Evolutionary conservation across 2,113 vertebrate species (phyloP), one percentile per base, ranked within the genome.

Genomic region (Sigmodon hispidus): DNA sequence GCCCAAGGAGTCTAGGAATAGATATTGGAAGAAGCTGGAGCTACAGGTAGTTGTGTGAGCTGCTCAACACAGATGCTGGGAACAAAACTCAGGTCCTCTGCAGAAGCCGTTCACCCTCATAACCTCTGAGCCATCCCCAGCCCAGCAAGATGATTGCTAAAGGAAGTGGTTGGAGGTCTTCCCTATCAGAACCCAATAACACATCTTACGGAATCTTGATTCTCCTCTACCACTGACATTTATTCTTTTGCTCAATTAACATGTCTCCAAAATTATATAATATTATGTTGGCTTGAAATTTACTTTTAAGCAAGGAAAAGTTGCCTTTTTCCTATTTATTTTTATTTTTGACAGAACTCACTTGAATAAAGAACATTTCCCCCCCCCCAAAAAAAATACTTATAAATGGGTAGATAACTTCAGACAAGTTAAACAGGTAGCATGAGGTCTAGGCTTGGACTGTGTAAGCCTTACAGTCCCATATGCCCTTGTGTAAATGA

Each of bases 401-500:
- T 90, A 19, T 43, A 88, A 92, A 89, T 21, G 76, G 75, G 24
- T 29, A 63, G 70, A 36, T 89, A 40, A 29, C 15, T n/a, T 88
- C 63, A 96, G 50, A 91, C 52, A 90, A 77, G 8, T 55, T 48
- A 5, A 87, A 76, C 6, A 80, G 69, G 57, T 17, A 85, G 17
- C 11, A 84, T 55, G 73, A 75, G 36, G n/a, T 11, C 83, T 59
- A 63, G 36, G 84, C 48, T 22, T 55, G 31, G 57, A 69, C 70
- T 87, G 26, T 19, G 65, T 65, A 90, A 96, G 57, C 21, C n/a
- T 73, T 75, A 89, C 65, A 0, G 0, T 94, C 76, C 52, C 69
- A 3, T 59, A 57, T 87, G 88, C 96, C 75, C 88, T 79, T 83
- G 43, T 96, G 67, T 92, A 75, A 95, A 16, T 79, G 67, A 94